A percentile compares a stretch with the other conserved stretches of the same genome.
Evolutionary conservation across 92 coral and sea anemone genomes (phyloP).

Genomic region (Phenganax stokvisi): DNA sequence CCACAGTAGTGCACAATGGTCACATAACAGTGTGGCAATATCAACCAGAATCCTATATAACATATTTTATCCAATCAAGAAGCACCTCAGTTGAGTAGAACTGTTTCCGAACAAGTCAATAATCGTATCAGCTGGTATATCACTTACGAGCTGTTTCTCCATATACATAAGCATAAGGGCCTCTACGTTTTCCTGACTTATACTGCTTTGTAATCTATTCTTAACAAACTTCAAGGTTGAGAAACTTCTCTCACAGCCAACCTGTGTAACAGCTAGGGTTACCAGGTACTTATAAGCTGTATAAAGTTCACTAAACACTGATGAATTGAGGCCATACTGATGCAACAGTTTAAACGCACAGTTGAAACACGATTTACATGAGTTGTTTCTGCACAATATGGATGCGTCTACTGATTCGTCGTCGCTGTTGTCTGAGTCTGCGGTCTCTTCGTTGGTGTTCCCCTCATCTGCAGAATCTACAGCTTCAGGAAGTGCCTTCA

Average conservation of each 20-base stretch:
- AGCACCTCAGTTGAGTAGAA: slow-evolving; percentile 9
- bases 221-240: slow-evolving; percentile 18
- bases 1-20: not conserved
- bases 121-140: slow-evolving; percentile 31
- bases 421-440: slow-evolving; percentile 1
- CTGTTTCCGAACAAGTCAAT: slow-evolving; percentile 25
- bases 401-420: slow-evolving; percentile 14
- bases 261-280: slow-evolving; percentile 29
- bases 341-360: slow-evolving; percentile 9
- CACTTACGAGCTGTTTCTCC: slow-evolving; percentile 27
- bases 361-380: slow-evolving; percentile 16
- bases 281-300: slow-evolving; percentile 10
- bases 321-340: slow-evolving; percentile 15
- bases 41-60: not conserved
- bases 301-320: slow-evolving; percentile 16
- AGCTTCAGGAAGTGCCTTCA: slow-evolving; percentile 23
- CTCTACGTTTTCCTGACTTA: slow-evolving; percentile 10
- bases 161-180: slow-evolving; percentile 22
- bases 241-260: slow-evolving; percentile 6
- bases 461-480: not conserved
- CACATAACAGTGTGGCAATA: not conserved
- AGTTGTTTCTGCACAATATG: not conserved
- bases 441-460: slow-evolving; percentile 5
- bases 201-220: slow-evolving; percentile 17
- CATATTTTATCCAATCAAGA: slow-evolving; percentile 9